Conservation (phyloP, 1,140 invertebrate genomes). For the Saxidomus purpurata region DNA sequence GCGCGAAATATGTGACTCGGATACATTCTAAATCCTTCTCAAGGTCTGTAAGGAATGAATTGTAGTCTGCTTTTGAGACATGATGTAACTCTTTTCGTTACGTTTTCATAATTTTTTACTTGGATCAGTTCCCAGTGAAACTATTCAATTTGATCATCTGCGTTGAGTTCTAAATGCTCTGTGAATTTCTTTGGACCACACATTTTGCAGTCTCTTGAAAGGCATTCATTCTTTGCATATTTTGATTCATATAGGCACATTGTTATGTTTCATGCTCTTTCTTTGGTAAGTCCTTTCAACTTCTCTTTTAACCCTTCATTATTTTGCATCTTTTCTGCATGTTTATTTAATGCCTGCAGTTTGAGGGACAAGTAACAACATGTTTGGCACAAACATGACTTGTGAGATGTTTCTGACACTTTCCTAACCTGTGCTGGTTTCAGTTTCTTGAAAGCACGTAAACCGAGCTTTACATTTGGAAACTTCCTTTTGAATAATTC, state of each 20-base stretch:
- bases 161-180: background rate
- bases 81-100: background rate
- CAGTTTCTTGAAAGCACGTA: slow-evolving; percentile 46
- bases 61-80: background rate
- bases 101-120: background rate
- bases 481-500: background rate
- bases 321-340: background rate
- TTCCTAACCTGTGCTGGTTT: slow-evolving; percentile 30
- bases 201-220: background rate
- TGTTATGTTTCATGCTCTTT: background rate
- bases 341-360: background rate
- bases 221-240: background rate
- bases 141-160: background rate
- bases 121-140: background rate
- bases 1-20: background rate
- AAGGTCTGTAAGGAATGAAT: background rate
- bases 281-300: background rate
- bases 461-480: background rate
- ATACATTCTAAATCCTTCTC: background rate
- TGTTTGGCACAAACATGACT: slow-evolving; percentile 54
- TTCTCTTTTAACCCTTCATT: background rate
- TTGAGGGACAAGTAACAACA: slow-evolving; percentile 56
- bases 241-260: slow-evolving; percentile 10
- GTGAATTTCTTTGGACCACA: background rate
- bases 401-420: slow-evolving; percentile 49